These are phyloP conservation scores for Acronicta psi DNA, from an alignment of 2,888 invertebrate species.

Conservation along the genomic window DNA sequence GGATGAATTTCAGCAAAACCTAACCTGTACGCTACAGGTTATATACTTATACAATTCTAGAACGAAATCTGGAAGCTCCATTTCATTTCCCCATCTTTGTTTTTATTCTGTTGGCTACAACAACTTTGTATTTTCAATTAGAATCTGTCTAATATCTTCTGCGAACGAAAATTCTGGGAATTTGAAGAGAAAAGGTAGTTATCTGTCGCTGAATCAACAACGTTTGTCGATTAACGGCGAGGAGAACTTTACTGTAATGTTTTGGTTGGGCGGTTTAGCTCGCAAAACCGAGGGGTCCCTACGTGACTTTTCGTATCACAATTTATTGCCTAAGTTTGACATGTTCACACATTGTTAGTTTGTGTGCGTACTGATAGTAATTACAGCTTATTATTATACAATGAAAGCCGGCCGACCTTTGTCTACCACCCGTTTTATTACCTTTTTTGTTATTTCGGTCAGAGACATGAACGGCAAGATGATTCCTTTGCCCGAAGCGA, in stretches of 20 bases:
- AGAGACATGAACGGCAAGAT: slow-evolving; percentile 16
- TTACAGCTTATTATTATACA: slow-evolving; percentile 12
- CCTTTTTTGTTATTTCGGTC: slow-evolving; percentile 12
- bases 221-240: slow-evolving; percentile 14
- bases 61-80: slow-evolving; percentile 50
- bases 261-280: slow-evolving; percentile 6
- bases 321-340: slow-evolving; percentile 32
- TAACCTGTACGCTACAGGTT: slow-evolving; percentile 11
- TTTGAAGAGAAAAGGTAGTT: slow-evolving; percentile 6
- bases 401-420: not conserved
- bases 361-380: slow-evolving; percentile 14
- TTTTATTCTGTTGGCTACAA: slow-evolving; percentile 51
- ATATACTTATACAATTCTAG: slow-evolving; percentile 28
- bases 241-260: slow-evolving; percentile 13
- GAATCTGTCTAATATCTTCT: slow-evolving; percentile 22
- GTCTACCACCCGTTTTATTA: no score
- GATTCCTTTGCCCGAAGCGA: slow-evolving; percentile 37
- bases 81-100: slow-evolving; percentile 48
- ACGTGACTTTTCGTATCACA: slow-evolving; percentile 36
- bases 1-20: slow-evolving; percentile 15
- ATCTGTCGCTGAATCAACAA: slow-evolving; percentile 14
- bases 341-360: slow-evolving; percentile 16
- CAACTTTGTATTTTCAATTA: slow-evolving; percentile 55
- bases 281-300: slow-evolving; percentile 7
- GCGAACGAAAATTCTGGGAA: slow-evolving; percentile 3